Percentiles rank a stretch among this genome's conserved stretches.
Conservation (phyloP, 1,140 invertebrate genomes). For the Zaprionus ghesquierei region DNA sequence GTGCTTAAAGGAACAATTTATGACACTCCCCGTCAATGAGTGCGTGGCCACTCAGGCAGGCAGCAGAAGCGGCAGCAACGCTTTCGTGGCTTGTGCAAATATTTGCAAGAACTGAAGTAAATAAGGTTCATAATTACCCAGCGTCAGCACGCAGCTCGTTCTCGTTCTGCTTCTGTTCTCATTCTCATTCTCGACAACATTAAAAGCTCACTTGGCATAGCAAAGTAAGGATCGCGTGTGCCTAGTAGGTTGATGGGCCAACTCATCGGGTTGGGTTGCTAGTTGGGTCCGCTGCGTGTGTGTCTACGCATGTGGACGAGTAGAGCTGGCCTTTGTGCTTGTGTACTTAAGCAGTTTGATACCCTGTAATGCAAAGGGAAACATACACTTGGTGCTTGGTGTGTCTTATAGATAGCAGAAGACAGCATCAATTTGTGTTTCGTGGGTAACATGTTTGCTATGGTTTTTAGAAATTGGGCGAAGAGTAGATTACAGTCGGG, state of each 20-base stretch:
- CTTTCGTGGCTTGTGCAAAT: slow-evolving; percentile 68
- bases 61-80: background rate
- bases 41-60: slow-evolving; percentile 19
- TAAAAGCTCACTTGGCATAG: slow-evolving; percentile 10
- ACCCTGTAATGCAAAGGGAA: no score
- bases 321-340: no score
- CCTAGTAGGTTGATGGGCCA: background rate
- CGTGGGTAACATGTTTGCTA: no score
- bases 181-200: background rate
- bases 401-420: no score
- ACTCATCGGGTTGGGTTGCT: no score
- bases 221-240: slow-evolving; percentile 4
- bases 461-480: no score
- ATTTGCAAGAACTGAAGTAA: slow-evolving; percentile 63
- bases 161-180: no score
- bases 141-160: slow-evolving; percentile 40
- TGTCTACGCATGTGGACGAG: background rate
- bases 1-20: slow-evolving; percentile 14
- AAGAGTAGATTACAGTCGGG: no score
- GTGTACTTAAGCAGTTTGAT: no score
- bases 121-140: slow-evolving; percentile 73
- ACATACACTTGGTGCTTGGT: no score
- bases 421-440: no score
- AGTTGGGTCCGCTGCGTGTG: background rate
- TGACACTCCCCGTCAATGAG: slow-evolving; percentile 53